Conservation (phyloP, 2,797 vertebrate genomes). For the Rhinogobio ventralis region DNA sequence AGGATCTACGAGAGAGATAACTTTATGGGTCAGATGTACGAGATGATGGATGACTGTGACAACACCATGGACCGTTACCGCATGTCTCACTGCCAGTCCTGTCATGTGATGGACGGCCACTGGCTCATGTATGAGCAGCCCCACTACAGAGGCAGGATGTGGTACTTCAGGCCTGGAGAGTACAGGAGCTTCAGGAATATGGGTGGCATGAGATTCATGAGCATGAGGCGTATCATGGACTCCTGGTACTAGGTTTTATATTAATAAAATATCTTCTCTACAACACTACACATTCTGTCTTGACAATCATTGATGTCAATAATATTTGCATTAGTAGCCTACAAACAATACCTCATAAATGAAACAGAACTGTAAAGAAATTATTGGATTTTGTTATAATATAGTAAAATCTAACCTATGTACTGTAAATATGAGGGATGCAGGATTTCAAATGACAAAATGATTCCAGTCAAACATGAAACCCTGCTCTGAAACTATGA, state of each 20-base stretch:
- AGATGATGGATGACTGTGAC: conserved; percentile 57
- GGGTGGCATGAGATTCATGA: conserved; percentile 56
- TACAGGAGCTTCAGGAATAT: conserved; percentile 57
- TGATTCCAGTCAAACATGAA: not conserved
- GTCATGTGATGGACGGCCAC: conserved; percentile 57
- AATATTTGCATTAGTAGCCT: not conserved
- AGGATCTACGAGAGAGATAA: conserved; percentile 44
- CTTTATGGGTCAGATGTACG: conserved; percentile 34
- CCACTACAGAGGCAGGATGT: conserved; percentile 57
- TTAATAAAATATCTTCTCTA: not conserved
- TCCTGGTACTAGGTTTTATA: conserved; percentile 30
- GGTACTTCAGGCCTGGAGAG: conserved; percentile 56
- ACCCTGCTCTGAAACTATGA: not conserved
- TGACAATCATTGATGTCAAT: not conserved
- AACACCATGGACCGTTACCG: conserved; percentile 45
- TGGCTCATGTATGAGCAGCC: conserved; percentile 62
- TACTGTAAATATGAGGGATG: not conserved
- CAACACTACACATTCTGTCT: not conserved
- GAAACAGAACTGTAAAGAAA: not conserved
- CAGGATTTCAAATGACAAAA: not conserved
- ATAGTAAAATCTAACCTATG: not conserved
- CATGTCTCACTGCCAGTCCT: conserved; percentile 45
- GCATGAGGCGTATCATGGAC: conserved; percentile 55
- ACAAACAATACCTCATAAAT: not conserved
- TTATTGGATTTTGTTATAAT: not conserved